Evolutionary conservation across 2,113 vertebrate species (phyloP).

Genomic region (Tauraco erythrolophus): DNA sequence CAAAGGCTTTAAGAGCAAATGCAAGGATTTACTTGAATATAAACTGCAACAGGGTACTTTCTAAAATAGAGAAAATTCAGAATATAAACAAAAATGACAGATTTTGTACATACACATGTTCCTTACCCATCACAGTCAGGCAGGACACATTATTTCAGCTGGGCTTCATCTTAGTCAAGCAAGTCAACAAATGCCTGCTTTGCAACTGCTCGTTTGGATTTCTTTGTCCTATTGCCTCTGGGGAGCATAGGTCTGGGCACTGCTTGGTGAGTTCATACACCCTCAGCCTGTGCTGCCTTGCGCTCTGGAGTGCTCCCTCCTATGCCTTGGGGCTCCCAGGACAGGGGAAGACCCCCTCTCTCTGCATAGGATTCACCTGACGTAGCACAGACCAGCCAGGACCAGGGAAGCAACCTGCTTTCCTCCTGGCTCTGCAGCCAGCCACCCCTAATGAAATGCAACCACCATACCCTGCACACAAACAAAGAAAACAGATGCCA

Average conservation of each 20-base stretch:
- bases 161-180: background rate
- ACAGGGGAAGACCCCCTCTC: background rate
- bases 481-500: background rate
- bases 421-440: background rate
- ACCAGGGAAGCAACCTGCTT: background rate
- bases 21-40: background rate
- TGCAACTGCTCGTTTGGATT: background rate
- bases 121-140: background rate
- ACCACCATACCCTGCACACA: background rate
- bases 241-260: accelerated
- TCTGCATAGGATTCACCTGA: background rate
- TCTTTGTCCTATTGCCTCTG: background rate
- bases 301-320: background rate
- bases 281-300: background rate
- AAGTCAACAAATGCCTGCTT: background rate
- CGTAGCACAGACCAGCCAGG: background rate
- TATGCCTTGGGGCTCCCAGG: background rate
- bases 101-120: background rate
- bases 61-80: background rate
- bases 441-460: background rate
- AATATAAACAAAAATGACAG: background rate
- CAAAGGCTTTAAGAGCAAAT: background rate
- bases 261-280: background rate
- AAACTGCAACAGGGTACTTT: background rate
- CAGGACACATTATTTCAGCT: background rate